Percentiles rank a stretch among this genome's conserved stretches.
These are phyloP conservation scores for Caranx melampygus DNA, from an alignment of 2,113 vertebrate species.

Conservation along the genomic window DNA sequence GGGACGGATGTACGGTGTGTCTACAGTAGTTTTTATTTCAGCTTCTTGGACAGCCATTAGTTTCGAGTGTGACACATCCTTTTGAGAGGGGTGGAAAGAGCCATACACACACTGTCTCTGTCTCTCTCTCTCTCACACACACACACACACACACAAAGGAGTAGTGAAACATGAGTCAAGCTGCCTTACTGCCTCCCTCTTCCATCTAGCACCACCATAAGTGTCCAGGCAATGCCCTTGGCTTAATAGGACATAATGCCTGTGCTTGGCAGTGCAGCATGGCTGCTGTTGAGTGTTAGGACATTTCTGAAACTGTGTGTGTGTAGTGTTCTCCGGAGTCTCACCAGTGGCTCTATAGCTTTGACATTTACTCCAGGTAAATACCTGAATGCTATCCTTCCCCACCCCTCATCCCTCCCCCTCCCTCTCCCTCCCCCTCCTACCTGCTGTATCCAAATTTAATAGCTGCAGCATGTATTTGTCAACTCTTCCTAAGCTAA, in stretches of 20 bases:
- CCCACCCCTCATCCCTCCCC: not conserved
- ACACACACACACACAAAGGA: slow-evolving; percentile 39
- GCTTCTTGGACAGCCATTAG: slow-evolving; percentile 48
- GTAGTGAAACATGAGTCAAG: slow-evolving; percentile 67
- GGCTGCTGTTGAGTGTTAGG: slow-evolving; percentile 65
- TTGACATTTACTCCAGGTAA: slow-evolving; percentile 79
- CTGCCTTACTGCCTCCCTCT: slow-evolving; percentile 58
- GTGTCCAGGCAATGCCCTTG: slow-evolving; percentile 73
- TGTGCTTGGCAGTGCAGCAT: slow-evolving; percentile 67
- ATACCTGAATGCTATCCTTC: slow-evolving; percentile 67
- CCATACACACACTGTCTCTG: not conserved
- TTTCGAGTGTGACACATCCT: slow-evolving; percentile 49
- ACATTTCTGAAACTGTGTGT: slow-evolving; percentile 66
- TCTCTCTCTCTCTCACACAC: not conserved
- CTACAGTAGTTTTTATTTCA: slow-evolving; percentile 47
- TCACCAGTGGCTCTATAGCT: slow-evolving; percentile 73
- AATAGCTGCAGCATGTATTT: slow-evolving; percentile 48
- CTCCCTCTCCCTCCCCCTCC: not conserved
- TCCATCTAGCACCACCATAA: slow-evolving; percentile 63
- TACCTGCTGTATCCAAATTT: slow-evolving; percentile 2
- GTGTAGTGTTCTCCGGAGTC: slow-evolving; percentile 65
- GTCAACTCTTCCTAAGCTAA: slow-evolving; percentile 53
- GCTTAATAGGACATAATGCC: slow-evolving; percentile 75
- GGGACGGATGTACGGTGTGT: not conserved
- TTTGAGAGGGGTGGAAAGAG: slow-evolving; percentile 48